Percentiles rank a stretch among this genome's conserved stretches.
Conservation (phyloP, 2,113 vertebrate genomes). For the Climacteris rufus region DNA sequence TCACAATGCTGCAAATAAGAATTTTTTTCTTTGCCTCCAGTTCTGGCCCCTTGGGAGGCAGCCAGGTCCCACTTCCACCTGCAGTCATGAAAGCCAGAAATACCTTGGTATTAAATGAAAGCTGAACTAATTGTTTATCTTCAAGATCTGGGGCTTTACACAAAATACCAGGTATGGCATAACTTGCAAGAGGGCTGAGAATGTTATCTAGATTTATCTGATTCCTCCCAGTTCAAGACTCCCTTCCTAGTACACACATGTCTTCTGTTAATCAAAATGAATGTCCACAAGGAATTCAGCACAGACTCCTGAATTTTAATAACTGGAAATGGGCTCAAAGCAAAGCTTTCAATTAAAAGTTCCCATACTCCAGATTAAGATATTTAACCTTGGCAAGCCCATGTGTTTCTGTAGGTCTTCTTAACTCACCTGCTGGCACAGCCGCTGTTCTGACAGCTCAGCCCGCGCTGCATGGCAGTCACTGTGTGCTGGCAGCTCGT, state of each 20-base stretch:
- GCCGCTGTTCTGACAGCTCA: background rate
- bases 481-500: background rate
- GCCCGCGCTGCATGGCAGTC: background rate
- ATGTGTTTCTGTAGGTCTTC: slow-evolving; percentile 5
- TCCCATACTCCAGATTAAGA: slow-evolving; percentile 43
- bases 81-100: slow-evolving; percentile 3
- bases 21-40: background rate
- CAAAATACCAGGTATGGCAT: background rate
- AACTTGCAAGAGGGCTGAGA: slow-evolving; percentile 14
- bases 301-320: slow-evolving; percentile 59
- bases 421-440: slow-evolving; percentile 1
- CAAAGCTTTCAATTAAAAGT: slow-evolving; percentile 59
- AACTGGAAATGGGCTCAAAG: slow-evolving; percentile 47
- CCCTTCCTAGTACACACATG: background rate
- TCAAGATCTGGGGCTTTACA: slow-evolving; percentile 24
- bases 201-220: slow-evolving; percentile 43
- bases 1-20: background rate
- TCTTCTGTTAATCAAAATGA: slow-evolving; percentile 62
- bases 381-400: slow-evolving; percentile 55
- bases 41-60: slow-evolving; percentile 9
- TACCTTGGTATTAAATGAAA: slow-evolving; percentile 34
- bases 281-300: slow-evolving; percentile 60
- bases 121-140: slow-evolving; percentile 1
- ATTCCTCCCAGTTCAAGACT: slow-evolving; percentile 26
- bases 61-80: background rate